Evolutionary conservation across 2,888 invertebrate genomes (phyloP).

Genomic region (Tolmerus cingulatus): DNA sequence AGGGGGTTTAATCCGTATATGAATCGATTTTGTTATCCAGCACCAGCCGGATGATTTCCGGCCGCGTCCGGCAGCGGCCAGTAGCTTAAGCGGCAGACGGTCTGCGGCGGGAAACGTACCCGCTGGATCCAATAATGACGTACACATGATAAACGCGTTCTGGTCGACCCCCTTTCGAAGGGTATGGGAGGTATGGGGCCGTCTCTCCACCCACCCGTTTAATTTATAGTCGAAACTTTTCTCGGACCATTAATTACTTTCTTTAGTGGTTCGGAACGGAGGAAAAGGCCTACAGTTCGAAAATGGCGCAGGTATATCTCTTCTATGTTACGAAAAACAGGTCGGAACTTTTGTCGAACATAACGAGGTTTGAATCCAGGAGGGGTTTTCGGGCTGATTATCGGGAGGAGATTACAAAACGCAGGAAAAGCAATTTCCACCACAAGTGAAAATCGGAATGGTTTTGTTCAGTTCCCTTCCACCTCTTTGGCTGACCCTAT

Average conservation of each 20-base stretch:
- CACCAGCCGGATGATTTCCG: not conserved
- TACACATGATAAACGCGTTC: not conserved
- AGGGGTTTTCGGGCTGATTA: not conserved
- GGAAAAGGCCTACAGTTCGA: not conserved
- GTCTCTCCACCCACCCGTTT: not conserved
- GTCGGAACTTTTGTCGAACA: not conserved
- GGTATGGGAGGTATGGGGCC: not conserved
- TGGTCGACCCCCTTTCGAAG: not conserved
- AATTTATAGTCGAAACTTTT: constrained; percentile 28
- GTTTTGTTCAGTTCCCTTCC: not conserved
- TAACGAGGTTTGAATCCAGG: not conserved
- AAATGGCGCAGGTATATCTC: not conserved
- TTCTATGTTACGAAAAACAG: not conserved
- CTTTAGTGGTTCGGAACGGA: not conserved
- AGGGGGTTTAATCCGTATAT: not conserved
- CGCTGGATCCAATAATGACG: constrained; percentile 1
- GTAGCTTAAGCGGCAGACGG: not conserved
- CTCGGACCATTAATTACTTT: constrained; percentile 21
- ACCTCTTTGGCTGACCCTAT: not conserved
- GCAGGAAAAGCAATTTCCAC: not conserved
- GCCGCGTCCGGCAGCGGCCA: not conserved
- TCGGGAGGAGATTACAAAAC: not conserved
- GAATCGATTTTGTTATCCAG: constrained; percentile 10
- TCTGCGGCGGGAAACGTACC: not conserved
- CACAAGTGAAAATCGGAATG: not conserved